phyloP scores from a whole-genome alignment of 2,888 invertebrate species.

The Drosophila nr. medialis region DNA sequence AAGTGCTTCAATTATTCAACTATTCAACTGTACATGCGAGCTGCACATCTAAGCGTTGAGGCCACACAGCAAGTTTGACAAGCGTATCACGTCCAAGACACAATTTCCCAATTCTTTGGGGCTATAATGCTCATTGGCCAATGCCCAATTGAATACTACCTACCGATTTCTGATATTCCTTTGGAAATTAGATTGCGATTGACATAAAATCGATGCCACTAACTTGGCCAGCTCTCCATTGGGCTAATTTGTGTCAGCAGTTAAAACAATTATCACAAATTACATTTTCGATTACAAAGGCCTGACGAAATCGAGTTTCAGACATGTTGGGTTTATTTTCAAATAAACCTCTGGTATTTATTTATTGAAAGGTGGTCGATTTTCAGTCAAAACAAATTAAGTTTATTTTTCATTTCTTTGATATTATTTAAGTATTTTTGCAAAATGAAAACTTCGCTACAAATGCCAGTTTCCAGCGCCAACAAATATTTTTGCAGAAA shows the following conservation, averaged over 20 bases:
- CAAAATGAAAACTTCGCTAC: background rate
- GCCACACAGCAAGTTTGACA: constrained; percentile 33
- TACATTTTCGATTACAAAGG: background rate
- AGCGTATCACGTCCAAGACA: constrained; percentile 51
- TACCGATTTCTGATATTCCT: constrained; percentile 18
- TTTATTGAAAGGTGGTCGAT: background rate
- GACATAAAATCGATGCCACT: constrained; percentile 65
- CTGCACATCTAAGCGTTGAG: constrained; percentile 57
- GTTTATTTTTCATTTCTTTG: background rate
- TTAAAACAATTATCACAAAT: constrained; percentile 6
- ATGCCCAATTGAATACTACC: constrained; percentile 39
- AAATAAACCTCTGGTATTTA: background rate
- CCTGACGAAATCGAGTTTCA: background rate
- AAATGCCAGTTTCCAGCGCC: fast-evolving
- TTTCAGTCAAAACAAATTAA: background rate
- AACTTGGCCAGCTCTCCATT: constrained; percentile 2
- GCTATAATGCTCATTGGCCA: constrained; percentile 17
- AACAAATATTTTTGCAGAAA: background rate
- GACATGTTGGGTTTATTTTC: background rate
- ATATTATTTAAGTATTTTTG: background rate
- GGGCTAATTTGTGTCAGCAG: constrained; percentile 12
- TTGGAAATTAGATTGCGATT: constrained; percentile 33
- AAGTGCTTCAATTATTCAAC: constrained; percentile 61
- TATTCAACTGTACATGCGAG: constrained; percentile 56
- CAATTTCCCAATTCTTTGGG: constrained; percentile 47